Evolutionary conservation across 1,140 invertebrate genomes (phyloP).

Genomic region (Camponotus floridanus): DNA sequence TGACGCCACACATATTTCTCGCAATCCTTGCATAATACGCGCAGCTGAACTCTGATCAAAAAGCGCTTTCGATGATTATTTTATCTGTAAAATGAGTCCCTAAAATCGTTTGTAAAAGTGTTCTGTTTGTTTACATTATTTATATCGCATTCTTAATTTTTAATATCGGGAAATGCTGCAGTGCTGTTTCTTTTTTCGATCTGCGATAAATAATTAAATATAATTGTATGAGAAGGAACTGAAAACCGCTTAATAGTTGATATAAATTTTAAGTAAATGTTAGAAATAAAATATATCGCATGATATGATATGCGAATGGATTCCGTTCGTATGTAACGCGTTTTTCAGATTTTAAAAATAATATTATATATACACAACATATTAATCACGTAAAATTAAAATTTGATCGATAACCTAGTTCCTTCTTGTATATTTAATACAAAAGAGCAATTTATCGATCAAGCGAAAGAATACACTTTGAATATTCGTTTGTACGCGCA

Average conservation of each 20-base stretch:
- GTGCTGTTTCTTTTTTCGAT: not conserved
- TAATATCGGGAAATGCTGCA: not conserved
- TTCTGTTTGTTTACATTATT: not conserved
- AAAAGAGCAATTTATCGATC: slow-evolving; percentile 6
- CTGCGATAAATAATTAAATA: not conserved
- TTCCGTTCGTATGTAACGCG: not conserved
- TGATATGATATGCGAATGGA: not conserved
- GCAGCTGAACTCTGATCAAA: too few relatives aligned
- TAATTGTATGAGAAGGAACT: slow-evolving; percentile 6
- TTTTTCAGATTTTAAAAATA: not conserved
- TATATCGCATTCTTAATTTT: too few relatives aligned
- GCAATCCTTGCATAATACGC: not conserved
- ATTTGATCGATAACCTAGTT: not conserved
- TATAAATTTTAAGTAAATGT: too few relatives aligned
- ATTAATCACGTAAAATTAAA: not conserved
- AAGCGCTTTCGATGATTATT: too few relatives aligned
- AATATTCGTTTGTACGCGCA: not conserved
- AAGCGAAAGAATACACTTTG: not conserved
- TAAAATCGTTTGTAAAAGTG: not conserved
- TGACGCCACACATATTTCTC: not conserved
- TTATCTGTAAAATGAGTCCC: too few relatives aligned
- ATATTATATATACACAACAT: not conserved
- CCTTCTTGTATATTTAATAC: not conserved
- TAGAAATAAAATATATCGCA: not conserved
- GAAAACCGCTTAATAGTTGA: not conserved